phyloP scores from a whole-genome alignment of 2,113 vertebrate species.

The Emberiza fucata region DNA sequence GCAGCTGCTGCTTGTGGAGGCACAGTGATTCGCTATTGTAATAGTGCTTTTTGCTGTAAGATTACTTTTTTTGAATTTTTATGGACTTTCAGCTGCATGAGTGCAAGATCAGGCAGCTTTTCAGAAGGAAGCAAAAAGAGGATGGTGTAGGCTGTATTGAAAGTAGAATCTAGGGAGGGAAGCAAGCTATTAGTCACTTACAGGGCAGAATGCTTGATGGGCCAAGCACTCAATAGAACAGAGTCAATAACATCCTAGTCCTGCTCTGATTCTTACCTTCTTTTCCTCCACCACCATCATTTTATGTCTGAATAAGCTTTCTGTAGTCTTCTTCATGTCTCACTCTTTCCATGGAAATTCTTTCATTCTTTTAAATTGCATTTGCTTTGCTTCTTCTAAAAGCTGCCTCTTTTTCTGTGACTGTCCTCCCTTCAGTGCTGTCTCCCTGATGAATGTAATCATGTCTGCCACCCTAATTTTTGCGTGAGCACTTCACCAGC shows the following conservation, averaged over 20 bases:
- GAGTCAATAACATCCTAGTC: not conserved
- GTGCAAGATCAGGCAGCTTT: not conserved
- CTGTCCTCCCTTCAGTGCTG: not conserved
- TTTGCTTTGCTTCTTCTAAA: not conserved
- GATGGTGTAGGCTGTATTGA: not conserved
- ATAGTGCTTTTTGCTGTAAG: not conserved
- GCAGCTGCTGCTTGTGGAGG: not conserved
- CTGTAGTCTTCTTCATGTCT: not conserved
- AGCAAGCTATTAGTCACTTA: not conserved
- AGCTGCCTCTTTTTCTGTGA: not conserved
- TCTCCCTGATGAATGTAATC: not conserved
- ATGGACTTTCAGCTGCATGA: not conserved
- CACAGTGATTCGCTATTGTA: not conserved
- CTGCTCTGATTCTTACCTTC: not conserved
- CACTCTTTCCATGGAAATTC: not conserved
- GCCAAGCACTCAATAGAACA: not conserved
- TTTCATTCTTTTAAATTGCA: not conserved
- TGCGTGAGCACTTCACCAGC: not conserved
- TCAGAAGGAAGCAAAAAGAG: not conserved
- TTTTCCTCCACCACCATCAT: not conserved
- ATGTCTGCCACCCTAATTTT: not conserved
- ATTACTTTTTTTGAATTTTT: not conserved
- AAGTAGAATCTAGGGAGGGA: not conserved
- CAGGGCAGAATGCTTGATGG: not conserved
- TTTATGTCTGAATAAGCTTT: not conserved